Evolutionary conservation across 2,797 vertebrate species (phyloP).

Genomic region (Cheirogaleus major): DNA sequence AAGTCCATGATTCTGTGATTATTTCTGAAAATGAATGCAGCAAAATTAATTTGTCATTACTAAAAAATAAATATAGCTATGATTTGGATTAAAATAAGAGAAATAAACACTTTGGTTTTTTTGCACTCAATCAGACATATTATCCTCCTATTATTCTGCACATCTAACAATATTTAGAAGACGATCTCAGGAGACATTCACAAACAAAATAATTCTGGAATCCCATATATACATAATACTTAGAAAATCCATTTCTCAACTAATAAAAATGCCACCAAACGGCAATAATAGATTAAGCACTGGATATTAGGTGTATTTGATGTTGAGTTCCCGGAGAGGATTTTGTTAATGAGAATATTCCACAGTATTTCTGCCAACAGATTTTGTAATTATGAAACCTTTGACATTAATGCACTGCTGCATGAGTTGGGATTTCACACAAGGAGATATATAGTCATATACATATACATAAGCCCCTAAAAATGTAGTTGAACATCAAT

Average conservation of each 20-base stretch:
- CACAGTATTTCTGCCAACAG: background rate
- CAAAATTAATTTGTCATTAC: background rate
- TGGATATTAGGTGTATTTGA: conserved; percentile 4
- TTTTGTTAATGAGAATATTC: conserved; percentile 44
- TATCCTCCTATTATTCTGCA: background rate
- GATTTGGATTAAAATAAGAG: background rate
- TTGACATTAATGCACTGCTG: background rate
- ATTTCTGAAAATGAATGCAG: background rate
- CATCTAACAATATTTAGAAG: background rate
- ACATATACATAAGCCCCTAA: background rate
- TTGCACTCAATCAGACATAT: background rate
- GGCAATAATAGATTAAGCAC: background rate
- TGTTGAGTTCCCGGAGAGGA: background rate
- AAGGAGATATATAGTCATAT: background rate
- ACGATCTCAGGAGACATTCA: background rate
- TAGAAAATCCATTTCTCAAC: conserved; percentile 12
- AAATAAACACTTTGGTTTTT: background rate
- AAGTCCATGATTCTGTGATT: background rate
- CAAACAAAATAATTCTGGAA: background rate
- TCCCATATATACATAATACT: background rate
- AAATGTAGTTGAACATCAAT: background rate
- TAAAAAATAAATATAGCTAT: background rate
- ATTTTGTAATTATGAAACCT: background rate
- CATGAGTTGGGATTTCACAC: background rate
- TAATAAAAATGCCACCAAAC: background rate